phyloP scores from a whole-genome alignment of 2,113 vertebrate species.

The Raja brachyura region DNA sequence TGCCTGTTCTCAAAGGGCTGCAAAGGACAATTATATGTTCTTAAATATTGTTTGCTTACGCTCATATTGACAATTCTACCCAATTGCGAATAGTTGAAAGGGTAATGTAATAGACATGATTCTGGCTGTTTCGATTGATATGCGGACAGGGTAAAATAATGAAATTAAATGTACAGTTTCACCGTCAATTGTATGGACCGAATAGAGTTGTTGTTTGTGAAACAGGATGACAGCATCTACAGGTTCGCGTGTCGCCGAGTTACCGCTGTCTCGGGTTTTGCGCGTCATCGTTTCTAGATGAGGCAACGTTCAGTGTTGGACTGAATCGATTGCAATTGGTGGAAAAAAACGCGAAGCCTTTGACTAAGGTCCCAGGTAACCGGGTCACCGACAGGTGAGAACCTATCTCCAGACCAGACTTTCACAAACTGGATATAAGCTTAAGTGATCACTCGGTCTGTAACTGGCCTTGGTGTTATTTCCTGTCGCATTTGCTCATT shows the following conservation, averaged over 20 bases:
- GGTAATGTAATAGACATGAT: background rate
- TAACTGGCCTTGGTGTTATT: background rate
- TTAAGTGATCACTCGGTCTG: background rate
- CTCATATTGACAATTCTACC: background rate
- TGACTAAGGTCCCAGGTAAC: background rate
- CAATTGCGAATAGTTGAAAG: background rate
- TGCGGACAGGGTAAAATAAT: background rate
- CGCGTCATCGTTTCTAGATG: background rate
- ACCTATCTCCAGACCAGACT: background rate
- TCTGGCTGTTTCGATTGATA: background rate
- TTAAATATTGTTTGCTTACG: background rate
- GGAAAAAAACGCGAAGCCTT: background rate
- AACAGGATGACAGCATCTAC: too few species aligned
- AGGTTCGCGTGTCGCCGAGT: too few species aligned
- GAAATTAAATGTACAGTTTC: background rate
- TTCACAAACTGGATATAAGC: background rate
- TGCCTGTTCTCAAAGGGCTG: background rate
- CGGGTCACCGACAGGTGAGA: background rate
- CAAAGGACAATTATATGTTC: background rate
- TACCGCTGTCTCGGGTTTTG: background rate
- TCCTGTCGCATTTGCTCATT: background rate
- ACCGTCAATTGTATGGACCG: background rate
- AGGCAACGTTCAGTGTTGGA: background rate
- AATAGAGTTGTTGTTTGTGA: background rate
- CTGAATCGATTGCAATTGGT: background rate